These are phyloP conservation scores for Agelas oroides DNA, from an alignment of 37 sponge, comb jelly and placozoan genomes.

Conservation along the genomic window DNA sequence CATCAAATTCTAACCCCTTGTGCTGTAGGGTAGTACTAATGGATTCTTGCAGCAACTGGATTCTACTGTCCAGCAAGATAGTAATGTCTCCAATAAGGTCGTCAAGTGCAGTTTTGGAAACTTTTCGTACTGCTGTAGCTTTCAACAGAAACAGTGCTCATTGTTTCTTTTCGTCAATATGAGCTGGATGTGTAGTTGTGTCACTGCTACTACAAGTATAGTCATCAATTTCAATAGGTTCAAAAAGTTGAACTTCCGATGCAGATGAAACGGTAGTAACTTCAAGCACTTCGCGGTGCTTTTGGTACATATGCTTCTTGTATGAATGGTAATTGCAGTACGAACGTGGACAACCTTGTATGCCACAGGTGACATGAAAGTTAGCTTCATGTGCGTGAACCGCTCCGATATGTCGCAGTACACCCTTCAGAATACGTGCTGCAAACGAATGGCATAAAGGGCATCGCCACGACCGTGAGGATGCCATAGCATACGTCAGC, in stretches of 20 bases:
- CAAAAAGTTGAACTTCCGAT: not conserved
- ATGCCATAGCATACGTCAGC: not conserved
- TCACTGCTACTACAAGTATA: not conserved
- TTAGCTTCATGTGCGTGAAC: slow-evolving; percentile 44
- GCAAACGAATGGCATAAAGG: slow-evolving; percentile 23
- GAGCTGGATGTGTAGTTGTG: not conserved
- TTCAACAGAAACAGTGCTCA: slow-evolving; percentile 28
- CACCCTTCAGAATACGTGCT: slow-evolving; percentile 1
- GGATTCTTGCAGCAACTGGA: not conserved
- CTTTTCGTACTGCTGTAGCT: slow-evolving; percentile 14
- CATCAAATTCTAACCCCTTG: not conserved
- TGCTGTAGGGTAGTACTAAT: not conserved
- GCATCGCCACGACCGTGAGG: not conserved
- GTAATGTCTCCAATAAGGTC: slow-evolving; percentile 17
- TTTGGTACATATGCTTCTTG: slow-evolving; percentile 34
- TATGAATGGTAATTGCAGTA: slow-evolving; percentile 34
- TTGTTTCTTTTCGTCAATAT: not conserved
- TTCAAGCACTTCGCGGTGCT: slow-evolving; percentile 30
- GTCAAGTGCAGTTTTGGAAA: slow-evolving; percentile 29
- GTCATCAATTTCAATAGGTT: not conserved
- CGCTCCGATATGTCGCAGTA: slow-evolving; percentile 45
- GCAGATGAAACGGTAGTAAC: not conserved
- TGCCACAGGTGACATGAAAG: slow-evolving; percentile 58
- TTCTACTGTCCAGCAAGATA: not conserved
- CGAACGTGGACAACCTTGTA: slow-evolving; percentile 40